Evolutionary conservation across 2,888 invertebrate genomes (phyloP), one percentile per base, ranked within the genome.

Genomic region (Clunio marinus): DNA sequence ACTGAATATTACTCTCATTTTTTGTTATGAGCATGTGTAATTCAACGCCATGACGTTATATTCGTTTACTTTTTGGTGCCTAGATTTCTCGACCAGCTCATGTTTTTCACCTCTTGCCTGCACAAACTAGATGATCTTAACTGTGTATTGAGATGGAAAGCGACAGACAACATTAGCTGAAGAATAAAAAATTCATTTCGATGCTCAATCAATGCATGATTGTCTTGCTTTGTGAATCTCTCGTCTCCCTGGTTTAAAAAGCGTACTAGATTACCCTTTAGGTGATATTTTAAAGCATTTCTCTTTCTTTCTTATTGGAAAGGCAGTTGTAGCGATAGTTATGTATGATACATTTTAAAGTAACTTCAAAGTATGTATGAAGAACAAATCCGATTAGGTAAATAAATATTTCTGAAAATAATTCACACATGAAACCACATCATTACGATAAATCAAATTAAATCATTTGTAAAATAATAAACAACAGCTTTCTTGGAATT

Each of bases 1-100:
- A 66, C 66, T 66, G 66, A 66, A 66, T 66, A 66, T 66, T 55
- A 51, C 55, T 55, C 66, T 66, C 55, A 55, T 55, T 55, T 59
- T 66, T 25, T 13, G 55, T 65, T 65, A 15, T 65, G 63, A 66
- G 55, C 55, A 66, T 51, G 55, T 66, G 51, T 35, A 55, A 55
- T 66, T 35, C 28, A 55, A n/a, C 25, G 51, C 17, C 51, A 17
- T 66, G 66, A 66, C 17, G 66, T 66, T 66, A 46, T 32, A 8
- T 41, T 8, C 41, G 20, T 15, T 62, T 28, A 27, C n/a, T 28
- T 8, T 13, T 15, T 32, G 35, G 32, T 59, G 35, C 35, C 59
- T 59, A 28, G 59, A 59, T 59, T 59, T 35, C 27, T 24, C 4
- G 13, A 13, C n/a, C 5, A 51, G 17, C 22, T 17, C 7, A 51